Conservation (phyloP, 2,113 vertebrate species). For the Perca flavescens region DNA sequence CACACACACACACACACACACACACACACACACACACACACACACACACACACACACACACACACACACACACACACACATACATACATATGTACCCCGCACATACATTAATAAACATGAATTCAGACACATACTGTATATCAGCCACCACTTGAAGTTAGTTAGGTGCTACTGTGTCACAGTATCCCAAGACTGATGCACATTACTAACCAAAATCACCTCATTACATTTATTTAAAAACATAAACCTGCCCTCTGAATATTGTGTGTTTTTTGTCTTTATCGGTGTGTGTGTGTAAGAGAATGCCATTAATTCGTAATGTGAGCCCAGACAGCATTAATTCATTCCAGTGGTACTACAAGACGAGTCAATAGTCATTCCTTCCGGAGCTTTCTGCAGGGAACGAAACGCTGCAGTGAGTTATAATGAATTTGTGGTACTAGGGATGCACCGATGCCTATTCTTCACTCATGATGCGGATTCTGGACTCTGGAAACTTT, state of each 20-base stretch:
- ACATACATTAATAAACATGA: conserved; percentile 40
- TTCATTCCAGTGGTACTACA: conserved; percentile 73
- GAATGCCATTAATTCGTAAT: conserved; percentile 71
- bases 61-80: conserved; percentile 1
- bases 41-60: conserved; percentile 5
- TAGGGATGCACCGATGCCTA: conserved; percentile 68
- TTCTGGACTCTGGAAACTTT: conserved; percentile 30
- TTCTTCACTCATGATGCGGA: conserved; percentile 53
- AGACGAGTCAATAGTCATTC: conserved; percentile 70
- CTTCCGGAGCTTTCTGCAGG: conserved; percentile 66
- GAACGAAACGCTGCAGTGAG: conserved; percentile 57
- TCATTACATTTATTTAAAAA: conserved; percentile 68
- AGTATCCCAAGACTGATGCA: conserved; percentile 49
- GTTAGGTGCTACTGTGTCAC: conserved; percentile 34
- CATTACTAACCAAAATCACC: conserved; percentile 64
- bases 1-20: background rate
- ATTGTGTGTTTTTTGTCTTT: conserved; percentile 65
- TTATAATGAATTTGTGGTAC: conserved; percentile 56
- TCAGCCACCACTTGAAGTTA: conserved; percentile 63
- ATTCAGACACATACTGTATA: conserved; percentile 33
- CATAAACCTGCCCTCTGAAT: conserved; percentile 49
- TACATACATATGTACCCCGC: conserved; percentile 24
- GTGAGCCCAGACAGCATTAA: conserved; percentile 77
- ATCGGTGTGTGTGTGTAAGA: conserved; percentile 41
- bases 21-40: conserved; percentile 7